Evolutionary conservation across 2,888 invertebrate species (phyloP).

Genomic region (Parnassius orleans): DNA sequence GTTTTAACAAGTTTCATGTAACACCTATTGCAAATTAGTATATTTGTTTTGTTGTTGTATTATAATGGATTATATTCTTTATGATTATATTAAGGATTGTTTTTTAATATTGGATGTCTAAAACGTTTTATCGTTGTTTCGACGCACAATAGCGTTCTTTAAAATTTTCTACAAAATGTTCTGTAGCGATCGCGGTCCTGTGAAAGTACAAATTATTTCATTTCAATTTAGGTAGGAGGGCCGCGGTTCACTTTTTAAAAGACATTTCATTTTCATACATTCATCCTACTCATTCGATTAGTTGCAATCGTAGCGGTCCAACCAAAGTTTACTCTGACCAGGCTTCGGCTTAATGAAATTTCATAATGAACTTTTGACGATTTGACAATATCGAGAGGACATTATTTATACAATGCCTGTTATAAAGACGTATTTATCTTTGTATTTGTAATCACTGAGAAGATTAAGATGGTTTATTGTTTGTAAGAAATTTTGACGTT

Average conservation of each 20-base stretch:
- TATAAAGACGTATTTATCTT: conserved; percentile 32
- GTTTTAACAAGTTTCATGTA: conserved; percentile 48
- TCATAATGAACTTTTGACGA: conserved; percentile 64
- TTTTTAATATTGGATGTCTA: conserved; percentile 53
- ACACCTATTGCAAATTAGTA: conserved; percentile 54
- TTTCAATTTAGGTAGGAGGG: conserved; percentile 67
- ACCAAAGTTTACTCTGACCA: conserved; percentile 61
- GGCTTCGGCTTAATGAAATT: conserved; percentile 59
- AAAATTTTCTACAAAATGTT: conserved; percentile 30
- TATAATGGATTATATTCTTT: conserved; percentile 74
- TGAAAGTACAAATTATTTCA: conserved; percentile 75
- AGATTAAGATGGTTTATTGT: conserved; percentile 53
- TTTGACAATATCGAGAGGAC: conserved; percentile 48
- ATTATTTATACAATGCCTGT: conserved; percentile 46
- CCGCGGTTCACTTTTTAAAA: conserved; percentile 53
- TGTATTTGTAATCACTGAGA: conserved; percentile 33
- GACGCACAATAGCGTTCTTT: conserved; percentile 17
- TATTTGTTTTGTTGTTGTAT: conserved; percentile 78
- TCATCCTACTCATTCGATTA: conserved; percentile 41
- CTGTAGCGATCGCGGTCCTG: conserved; percentile 45
- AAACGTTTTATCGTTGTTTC: conserved; percentile 47
- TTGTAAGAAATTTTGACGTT: conserved; percentile 61
- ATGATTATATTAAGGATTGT: conserved; percentile 65
- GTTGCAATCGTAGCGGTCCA: conserved; percentile 33
- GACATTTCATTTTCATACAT: conserved; percentile 55